Percentiles rank a stretch among this genome's conserved stretches.
phyloP scores from a whole-genome alignment of 2,888 invertebrate species.

The Tetrapedia diversipes region DNA sequence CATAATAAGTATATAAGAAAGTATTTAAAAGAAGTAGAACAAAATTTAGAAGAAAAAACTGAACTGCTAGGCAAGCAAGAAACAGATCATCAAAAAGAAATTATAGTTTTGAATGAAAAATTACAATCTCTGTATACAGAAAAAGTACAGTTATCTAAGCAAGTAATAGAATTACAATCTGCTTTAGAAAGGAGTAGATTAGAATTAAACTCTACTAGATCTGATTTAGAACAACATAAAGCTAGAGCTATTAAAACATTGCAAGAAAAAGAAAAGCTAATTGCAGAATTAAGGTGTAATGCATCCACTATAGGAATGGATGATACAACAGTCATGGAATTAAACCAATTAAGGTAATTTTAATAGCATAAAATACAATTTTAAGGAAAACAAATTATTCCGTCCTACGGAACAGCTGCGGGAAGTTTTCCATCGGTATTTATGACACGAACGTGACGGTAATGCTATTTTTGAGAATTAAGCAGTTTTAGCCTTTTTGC shows the following conservation, averaged over 20 bases:
- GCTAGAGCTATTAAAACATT: slow-evolving; percentile 91
- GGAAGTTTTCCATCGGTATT: no score
- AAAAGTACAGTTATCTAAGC: slow-evolving; percentile 81
- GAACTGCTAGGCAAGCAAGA: slow-evolving; percentile 77
- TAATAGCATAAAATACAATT: no score
- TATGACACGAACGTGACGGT: no score
- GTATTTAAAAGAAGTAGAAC: slow-evolving; percentile 58
- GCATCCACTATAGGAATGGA: slow-evolving; percentile 70
- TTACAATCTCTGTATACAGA: slow-evolving; percentile 83
- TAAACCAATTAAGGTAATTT: slow-evolving; percentile 85
- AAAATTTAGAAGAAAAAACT: slow-evolving; percentile 52
- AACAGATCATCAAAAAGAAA: slow-evolving; percentile 83
- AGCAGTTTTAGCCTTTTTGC: no score
- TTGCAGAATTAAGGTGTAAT: slow-evolving; percentile 85
- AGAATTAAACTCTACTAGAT: slow-evolving; percentile 79
- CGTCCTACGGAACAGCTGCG: no score
- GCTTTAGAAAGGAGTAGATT: slow-evolving; percentile 76
- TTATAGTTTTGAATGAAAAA: slow-evolving; percentile 81
- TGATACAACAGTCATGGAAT: slow-evolving; percentile 84
- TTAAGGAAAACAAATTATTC: no score
- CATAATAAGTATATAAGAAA: slow-evolving; percentile 40
- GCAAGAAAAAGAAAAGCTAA: slow-evolving; percentile 90
- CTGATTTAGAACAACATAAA: slow-evolving; percentile 90
- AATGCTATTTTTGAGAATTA: no score
- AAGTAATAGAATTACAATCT: slow-evolving; percentile 80